A percentile compares a stretch with the other conserved stretches of the same genome.
These are phyloP conservation scores for Octodonta nipae DNA, from an alignment of 2,888 invertebrate genomes.

Conservation along the genomic window DNA sequence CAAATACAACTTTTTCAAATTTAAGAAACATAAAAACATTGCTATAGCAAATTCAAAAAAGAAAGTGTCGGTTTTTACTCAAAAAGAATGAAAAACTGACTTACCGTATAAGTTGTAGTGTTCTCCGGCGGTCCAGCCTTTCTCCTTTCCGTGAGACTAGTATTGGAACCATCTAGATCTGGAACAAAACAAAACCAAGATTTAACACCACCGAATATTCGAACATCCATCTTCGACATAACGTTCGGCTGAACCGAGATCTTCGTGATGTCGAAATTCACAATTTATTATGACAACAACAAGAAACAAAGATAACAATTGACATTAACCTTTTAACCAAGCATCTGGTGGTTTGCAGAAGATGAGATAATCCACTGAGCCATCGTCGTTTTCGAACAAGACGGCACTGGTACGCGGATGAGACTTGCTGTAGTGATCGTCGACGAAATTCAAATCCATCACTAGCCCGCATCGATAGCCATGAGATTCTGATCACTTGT, in stretches of 20 bases:
- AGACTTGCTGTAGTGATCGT: slow-evolving; percentile 21
- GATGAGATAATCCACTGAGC: slow-evolving; percentile 17
- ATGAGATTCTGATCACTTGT: no score
- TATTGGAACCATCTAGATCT: slow-evolving; percentile 42
- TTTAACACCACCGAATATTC: slow-evolving; percentile 5
- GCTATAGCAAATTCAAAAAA: no score
- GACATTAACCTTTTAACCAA: slow-evolving; percentile 13
- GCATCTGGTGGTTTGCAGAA: slow-evolving; percentile 13
- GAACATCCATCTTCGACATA: background rate
- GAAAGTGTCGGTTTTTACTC: no score
- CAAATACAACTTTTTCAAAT: no score
- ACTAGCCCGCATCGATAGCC: no score
- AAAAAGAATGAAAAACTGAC: slow-evolving; percentile 27
- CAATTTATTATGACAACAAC: no score
- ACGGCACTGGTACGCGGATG: slow-evolving; percentile 14
- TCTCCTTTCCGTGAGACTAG: slow-evolving; percentile 41
- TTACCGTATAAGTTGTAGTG: slow-evolving; percentile 64
- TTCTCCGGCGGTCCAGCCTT: slow-evolving; percentile 60
- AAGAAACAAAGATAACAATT: slow-evolving; percentile 4
- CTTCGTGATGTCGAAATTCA: no score
- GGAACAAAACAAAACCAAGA: no score
- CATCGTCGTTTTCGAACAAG: slow-evolving; percentile 11
- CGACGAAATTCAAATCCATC: slow-evolving; percentile 23
- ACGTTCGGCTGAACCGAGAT: background rate
- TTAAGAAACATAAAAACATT: no score